Percentiles rank a stretch among this genome's conserved stretches.
Conservation (phyloP, 92 coral and sea anemone species). For the Bergia sp. region DNA sequence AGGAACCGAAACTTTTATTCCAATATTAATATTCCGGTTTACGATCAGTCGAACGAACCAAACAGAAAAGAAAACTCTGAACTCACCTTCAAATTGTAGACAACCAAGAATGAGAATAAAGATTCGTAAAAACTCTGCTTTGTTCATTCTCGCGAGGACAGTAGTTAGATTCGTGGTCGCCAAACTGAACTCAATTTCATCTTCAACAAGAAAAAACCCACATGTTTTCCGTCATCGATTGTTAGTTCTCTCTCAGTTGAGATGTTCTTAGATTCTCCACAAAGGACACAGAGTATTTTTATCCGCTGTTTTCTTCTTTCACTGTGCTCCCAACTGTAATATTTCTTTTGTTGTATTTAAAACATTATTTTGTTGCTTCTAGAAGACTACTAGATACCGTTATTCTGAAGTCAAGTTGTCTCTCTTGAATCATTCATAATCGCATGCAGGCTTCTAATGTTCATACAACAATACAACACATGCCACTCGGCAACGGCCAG, state of each 20-base stretch:
- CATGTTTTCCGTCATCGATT: neutral
- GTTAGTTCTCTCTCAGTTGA: neutral
- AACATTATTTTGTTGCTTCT: too few relatives aligned
- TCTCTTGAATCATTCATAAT: slow-evolving; percentile 39
- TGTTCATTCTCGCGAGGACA: neutral
- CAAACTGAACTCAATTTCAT: neutral
- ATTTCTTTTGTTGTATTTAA: neutral
- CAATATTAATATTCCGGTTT: too few relatives aligned
- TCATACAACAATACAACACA: slow-evolving; percentile 40
- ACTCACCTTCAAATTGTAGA: slow-evolving; percentile 25
- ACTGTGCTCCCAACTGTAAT: neutral
- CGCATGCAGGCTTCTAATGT: slow-evolving; percentile 9
- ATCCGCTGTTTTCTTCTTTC: neutral
- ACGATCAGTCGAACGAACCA: neutral
- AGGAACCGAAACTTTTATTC: too few relatives aligned
- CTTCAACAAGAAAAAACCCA: neutral
- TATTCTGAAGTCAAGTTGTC: neutral
- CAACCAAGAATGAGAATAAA: neutral
- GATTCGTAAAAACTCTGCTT: neutral
- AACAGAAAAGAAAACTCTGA: neutral
- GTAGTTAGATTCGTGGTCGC: neutral
- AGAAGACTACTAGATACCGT: neutral
- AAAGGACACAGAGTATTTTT: neutral
- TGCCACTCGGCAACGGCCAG: neutral
- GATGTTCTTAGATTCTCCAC: neutral